Conservation (phyloP, 2,797 vertebrate genomes). For the Zalophus californianus region DNA sequence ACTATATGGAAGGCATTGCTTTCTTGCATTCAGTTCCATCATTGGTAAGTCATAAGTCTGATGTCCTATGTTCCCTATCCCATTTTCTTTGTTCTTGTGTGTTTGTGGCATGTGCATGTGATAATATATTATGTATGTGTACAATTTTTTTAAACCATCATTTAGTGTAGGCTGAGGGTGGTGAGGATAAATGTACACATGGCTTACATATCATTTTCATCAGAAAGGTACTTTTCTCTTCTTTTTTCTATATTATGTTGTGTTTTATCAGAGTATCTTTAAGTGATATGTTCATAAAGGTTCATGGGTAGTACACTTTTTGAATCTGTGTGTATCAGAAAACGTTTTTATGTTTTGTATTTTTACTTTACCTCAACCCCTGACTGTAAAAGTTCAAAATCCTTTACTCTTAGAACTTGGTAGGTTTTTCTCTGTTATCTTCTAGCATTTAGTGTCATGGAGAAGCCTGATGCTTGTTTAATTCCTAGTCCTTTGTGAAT, state of each 20-base stretch:
- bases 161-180: not conserved
- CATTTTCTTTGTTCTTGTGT: not conserved
- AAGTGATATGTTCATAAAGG: not conserved
- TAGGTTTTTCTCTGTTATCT: not conserved
- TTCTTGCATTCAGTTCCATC: not conserved
- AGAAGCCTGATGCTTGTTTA: not conserved
- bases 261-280: not conserved
- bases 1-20: not conserved
- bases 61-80: not conserved
- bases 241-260: not conserved
- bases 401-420: not conserved
- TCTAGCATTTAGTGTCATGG: not conserved
- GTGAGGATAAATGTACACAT: not conserved
- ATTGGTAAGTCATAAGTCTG: not conserved
- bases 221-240: not conserved
- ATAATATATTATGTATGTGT: not conserved
- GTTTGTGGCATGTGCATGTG: not conserved
- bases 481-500: not conserved
- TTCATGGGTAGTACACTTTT: not conserved
- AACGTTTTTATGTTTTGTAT: not conserved
- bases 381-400: not conserved
- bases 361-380: not conserved
- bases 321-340: not conserved
- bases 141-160: not conserved
- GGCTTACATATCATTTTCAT: not conserved